These are phyloP conservation scores for Drosophila peninsularis DNA, from an alignment of 2,888 invertebrate genomes.

Conservation along the genomic window DNA sequence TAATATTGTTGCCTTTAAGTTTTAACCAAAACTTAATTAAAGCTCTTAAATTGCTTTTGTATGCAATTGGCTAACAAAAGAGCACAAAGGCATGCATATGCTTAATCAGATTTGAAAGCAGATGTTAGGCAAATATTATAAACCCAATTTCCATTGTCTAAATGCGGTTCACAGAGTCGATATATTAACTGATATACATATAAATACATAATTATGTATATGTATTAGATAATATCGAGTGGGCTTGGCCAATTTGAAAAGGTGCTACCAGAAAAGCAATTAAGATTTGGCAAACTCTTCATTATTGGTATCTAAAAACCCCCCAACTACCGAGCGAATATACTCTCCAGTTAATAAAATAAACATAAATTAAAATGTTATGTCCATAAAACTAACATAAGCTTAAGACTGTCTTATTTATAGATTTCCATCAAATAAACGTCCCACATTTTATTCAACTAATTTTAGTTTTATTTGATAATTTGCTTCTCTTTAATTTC, in stretches of 20 bases:
- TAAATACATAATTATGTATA: not conserved
- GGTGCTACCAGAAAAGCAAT: not conserved
- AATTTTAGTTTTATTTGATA: conserved; percentile 70
- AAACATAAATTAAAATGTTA: not conserved
- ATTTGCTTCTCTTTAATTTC: conserved; percentile 61
- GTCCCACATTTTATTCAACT: conserved; percentile 51
- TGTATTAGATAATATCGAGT: conserved; percentile 6
- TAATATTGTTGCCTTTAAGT: not conserved
- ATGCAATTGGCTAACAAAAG: conserved; percentile 26
- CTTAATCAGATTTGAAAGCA: conserved; percentile 21
- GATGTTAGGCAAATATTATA: conserved; percentile 21
- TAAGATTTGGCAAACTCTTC: not conserved
- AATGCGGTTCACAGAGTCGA: not conserved
- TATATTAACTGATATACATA: not conserved
- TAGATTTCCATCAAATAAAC: not conserved
- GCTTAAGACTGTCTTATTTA: not conserved
- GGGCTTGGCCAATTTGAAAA: not conserved
- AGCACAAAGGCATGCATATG: conserved; percentile 21
- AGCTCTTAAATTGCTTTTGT: not conserved
- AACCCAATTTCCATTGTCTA: conserved; percentile 26
- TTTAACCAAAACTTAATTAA: conserved; percentile 1
- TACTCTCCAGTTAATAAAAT: not conserved
- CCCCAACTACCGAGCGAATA: not conserved
- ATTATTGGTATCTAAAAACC: no score
- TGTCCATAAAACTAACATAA: not conserved